Percentiles rank a stretch among this genome's conserved stretches.
Evolutionary conservation across 2,888 invertebrate species (phyloP).

Genomic region (Macrophya annulata): DNA sequence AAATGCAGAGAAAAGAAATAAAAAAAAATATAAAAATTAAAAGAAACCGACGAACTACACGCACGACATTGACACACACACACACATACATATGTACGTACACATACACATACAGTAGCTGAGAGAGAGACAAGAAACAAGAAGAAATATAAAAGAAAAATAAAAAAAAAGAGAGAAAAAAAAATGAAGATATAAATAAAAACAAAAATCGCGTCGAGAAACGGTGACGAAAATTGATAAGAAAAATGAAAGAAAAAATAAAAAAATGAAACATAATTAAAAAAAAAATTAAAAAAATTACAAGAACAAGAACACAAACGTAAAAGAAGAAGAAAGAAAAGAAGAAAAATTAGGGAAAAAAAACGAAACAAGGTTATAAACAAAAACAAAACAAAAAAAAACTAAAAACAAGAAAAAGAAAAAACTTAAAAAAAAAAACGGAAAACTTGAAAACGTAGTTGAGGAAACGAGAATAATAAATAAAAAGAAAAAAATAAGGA

Average conservation of each 20-base stretch:
- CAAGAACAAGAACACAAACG: background rate
- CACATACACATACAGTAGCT: background rate
- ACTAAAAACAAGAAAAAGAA: slow-evolving; percentile 60
- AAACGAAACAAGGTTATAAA: slow-evolving; percentile 63
- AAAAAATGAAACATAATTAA: slow-evolving; percentile 22
- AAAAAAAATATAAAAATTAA: background rate
- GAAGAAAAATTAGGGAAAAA: slow-evolving; percentile 59
- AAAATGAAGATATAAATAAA: slow-evolving; percentile 19
- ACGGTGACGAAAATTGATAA: slow-evolving; percentile 9
- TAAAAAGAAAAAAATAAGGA: background rate
- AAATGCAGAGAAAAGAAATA: background rate
- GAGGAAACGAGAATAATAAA: slow-evolving; percentile 14
- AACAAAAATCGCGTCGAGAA: background rate
- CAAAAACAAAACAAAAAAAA: slow-evolving; percentile 62
- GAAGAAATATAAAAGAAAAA: background rate
- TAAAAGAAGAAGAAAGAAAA: slow-evolving; percentile 46
- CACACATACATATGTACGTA: background rate
- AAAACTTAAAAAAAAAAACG: slow-evolving; percentile 60
- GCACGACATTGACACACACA: background rate
- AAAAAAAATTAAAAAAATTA: too few species aligned
- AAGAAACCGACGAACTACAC: slow-evolving; percentile 29
- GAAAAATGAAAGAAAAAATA: slow-evolving; percentile 22
- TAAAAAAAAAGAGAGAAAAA: background rate
- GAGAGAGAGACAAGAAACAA: background rate
- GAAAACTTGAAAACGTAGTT: slow-evolving; percentile 58